Evolutionary conservation across 2,797 vertebrate species (phyloP).

Genomic region (Glyptemys insculpta): DNA sequence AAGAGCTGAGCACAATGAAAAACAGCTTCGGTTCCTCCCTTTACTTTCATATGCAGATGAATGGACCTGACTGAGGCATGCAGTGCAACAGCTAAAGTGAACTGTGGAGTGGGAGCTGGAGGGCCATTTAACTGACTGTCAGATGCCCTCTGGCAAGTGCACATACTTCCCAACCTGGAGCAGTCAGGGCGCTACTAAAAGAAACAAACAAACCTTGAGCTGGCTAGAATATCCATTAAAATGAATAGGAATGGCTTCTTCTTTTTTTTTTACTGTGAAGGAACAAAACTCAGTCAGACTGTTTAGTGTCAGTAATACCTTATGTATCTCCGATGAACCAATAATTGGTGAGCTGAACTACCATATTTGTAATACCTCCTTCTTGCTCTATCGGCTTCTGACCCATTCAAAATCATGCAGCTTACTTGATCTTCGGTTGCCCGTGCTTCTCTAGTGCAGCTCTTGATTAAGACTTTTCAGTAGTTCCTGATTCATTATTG

Average conservation of each 20-base stretch:
- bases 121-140: neutral
- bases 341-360: neutral
- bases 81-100: neutral
- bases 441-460: neutral
- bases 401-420: neutral
- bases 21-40: neutral
- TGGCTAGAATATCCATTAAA: neutral
- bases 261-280: neutral
- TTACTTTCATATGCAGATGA: neutral
- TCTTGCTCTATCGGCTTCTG: neutral
- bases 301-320: neutral
- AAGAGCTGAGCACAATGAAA: neutral
- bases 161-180: neutral
- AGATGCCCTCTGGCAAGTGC: neutral
- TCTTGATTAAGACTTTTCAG: neutral
- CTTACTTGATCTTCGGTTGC: neutral
- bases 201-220: neutral
- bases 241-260: neutral
- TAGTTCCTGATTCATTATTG: neutral
- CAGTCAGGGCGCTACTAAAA: neutral
- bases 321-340: neutral
- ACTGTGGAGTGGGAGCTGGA: neutral
- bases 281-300: neutral
- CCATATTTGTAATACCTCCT: neutral
- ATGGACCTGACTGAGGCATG: neutral